phyloP scores from a whole-genome alignment of 2,888 invertebrate species.

The Mellilla xanthometata region DNA sequence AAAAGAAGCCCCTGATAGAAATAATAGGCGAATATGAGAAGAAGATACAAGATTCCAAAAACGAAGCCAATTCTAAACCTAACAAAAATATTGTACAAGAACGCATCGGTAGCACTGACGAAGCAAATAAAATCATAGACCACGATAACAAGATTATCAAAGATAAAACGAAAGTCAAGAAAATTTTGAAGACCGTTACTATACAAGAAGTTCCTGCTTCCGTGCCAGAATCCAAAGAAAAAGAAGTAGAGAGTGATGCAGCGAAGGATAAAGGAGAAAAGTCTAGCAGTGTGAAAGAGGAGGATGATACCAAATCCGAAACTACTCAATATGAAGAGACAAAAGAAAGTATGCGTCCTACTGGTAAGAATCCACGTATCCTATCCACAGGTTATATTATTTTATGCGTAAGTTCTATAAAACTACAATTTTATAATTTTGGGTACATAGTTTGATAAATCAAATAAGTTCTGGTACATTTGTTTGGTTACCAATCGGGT shows the following conservation, averaged over 20 bases:
- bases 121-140: conserved; percentile 50
- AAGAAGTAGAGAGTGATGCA: conserved; percentile 27
- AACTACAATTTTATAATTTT: no score
- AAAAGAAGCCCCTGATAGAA: conserved; percentile 60
- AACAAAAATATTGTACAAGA: conserved; percentile 28
- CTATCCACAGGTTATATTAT: no score
- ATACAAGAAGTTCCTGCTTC: conserved; percentile 41
- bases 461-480: no score
- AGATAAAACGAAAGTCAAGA: conserved; percentile 33
- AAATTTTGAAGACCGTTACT: conserved; percentile 36
- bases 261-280: conserved; percentile 26
- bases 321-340: conserved; percentile 18
- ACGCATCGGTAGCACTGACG: conserved; percentile 37
- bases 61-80: conserved; percentile 18
- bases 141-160: conserved; percentile 48
- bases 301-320: conserved; percentile 21
- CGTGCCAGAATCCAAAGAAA: conserved; percentile 7
- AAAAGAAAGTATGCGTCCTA: conserved; percentile 11
- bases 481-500: no score
- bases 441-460: no score
- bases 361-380: conserved; percentile 12
- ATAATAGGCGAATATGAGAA: conserved; percentile 49
- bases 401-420: no score
- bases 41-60: conserved; percentile 32
- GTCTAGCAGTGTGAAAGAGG: conserved; percentile 11